These are phyloP conservation scores for Salvelinus fontinalis DNA, from an alignment of 2,113 vertebrate species.

Conservation along the genomic window DNA sequence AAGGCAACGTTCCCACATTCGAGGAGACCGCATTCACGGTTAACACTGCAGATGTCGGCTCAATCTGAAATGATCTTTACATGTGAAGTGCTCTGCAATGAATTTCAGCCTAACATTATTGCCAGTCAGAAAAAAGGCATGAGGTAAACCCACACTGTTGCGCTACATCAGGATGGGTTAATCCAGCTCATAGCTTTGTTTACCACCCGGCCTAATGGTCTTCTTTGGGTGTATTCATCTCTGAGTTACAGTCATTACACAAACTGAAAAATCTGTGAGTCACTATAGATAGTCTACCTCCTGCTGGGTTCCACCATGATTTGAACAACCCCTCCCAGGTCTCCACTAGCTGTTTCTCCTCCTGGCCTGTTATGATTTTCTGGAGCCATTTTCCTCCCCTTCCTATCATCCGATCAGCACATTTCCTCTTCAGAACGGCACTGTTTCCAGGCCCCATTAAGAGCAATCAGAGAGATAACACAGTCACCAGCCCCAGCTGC, in stretches of 20 bases:
- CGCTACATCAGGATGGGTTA: too few relatives aligned
- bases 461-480: constrained; percentile 43
- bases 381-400: constrained; percentile 28
- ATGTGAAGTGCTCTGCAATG: too few relatives aligned
- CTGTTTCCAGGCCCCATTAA: constrained; percentile 55
- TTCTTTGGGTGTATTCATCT: neutral
- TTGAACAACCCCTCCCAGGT: neutral
- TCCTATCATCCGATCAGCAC: constrained; percentile 47
- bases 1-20: too few relatives aligned
- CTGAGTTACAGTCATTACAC: neutral
- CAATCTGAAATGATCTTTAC: too few relatives aligned
- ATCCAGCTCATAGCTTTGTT: too few relatives aligned
- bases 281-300: neutral
- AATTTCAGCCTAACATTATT: neutral
- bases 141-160: neutral
- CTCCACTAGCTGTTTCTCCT: neutral
- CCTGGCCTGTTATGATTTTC: constrained; percentile 20
- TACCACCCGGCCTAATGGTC: too few relatives aligned
- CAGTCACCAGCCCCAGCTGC: neutral
- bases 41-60: too few relatives aligned
- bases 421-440: constrained; percentile 42
- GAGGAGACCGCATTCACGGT: too few relatives aligned
- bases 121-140: neutral
- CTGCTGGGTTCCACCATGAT: neutral
- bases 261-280: neutral